Conservation (phyloP, 1,140 invertebrate species). For the Drosophila auraria region DNA sequence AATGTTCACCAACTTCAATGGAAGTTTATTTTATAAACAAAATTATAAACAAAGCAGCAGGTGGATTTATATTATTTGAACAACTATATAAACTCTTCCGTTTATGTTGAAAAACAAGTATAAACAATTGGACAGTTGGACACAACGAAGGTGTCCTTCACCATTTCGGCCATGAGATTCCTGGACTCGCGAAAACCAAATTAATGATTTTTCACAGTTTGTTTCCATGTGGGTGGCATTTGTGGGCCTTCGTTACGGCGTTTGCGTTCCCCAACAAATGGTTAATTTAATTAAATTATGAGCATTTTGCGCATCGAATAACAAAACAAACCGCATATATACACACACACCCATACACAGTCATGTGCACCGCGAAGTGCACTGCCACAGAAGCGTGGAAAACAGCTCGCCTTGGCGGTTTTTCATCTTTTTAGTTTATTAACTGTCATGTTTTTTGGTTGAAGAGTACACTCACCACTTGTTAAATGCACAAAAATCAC, state of each 20-base stretch:
- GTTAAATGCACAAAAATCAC: conserved; percentile 38
- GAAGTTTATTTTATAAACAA: conserved; percentile 6
- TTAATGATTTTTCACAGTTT: conserved; percentile 27
- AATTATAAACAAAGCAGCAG: conserved; percentile 9
- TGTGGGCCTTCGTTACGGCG: conserved; percentile 3
- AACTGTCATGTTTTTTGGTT: background rate
- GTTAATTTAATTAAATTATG: conserved; percentile 64
- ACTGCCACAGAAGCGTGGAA: conserved; percentile 3
- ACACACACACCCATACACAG: conserved; percentile 17
- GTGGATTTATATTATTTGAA: background rate
- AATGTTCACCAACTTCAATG: background rate
- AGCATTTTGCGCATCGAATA: conserved; percentile 67
- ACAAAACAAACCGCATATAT: conserved; percentile 66
- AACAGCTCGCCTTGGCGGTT: background rate
- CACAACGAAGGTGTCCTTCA: conserved; percentile 15
- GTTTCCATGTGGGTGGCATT: background rate
- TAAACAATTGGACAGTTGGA: background rate
- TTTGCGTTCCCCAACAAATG: conserved; percentile 35
- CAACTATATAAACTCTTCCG: background rate
- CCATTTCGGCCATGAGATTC: conserved; percentile 6
- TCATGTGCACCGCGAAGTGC: conserved; percentile 31
- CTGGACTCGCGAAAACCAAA: background rate
- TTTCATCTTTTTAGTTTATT: background rate
- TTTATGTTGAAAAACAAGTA: background rate
- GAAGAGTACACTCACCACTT: conserved; percentile 31